Evolutionary conservation across 2,113 vertebrate genomes (phyloP).

Genomic region (Pseudonaja textilis): DNA sequence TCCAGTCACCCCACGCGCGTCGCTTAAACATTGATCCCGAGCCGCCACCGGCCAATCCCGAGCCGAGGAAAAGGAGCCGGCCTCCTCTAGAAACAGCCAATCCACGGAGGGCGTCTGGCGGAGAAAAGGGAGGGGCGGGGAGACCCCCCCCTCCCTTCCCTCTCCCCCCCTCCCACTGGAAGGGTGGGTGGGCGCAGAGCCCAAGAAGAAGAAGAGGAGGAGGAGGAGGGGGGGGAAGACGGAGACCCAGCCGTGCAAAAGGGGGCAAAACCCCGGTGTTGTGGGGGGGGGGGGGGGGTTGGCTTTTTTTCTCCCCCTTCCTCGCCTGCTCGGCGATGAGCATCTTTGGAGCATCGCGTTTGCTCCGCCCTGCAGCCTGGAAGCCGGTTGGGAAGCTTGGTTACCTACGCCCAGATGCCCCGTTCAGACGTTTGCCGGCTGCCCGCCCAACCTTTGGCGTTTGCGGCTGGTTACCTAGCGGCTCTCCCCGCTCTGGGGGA

Average conservation of each 20-base stretch:
- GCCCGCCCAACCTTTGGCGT: too few relatives aligned
- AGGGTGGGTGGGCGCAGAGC: too few relatives aligned
- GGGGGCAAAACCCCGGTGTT: too few relatives aligned
- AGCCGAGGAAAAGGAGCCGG: conserved; percentile 54
- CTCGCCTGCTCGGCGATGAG: not conserved
- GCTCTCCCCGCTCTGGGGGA: too few relatives aligned
- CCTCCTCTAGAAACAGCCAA: conserved; percentile 62
- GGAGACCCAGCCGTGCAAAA: not conserved
- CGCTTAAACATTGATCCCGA: conserved; percentile 94
- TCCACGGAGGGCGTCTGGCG: conserved; percentile 30
- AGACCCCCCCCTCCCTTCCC: too few relatives aligned
- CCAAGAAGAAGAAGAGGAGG: too few relatives aligned
- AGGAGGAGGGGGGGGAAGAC: not conserved
- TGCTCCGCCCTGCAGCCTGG: not conserved
- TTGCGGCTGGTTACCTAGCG: too few relatives aligned
- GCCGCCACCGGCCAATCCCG: conserved; percentile 88
- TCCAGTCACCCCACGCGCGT: conserved; percentile 90
- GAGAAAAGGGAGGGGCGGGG: conserved; percentile 63
- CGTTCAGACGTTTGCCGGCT: not conserved
- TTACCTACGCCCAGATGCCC: not conserved
- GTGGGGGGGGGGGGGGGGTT: too few relatives aligned
- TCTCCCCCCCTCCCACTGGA: not conserved
- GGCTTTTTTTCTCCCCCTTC: too few relatives aligned
- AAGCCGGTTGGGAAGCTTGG: not conserved
- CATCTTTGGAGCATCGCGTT: not conserved